phyloP scores from a whole-genome alignment of 2,113 vertebrate genomes.

The Alaudala cheleensis region DNA sequence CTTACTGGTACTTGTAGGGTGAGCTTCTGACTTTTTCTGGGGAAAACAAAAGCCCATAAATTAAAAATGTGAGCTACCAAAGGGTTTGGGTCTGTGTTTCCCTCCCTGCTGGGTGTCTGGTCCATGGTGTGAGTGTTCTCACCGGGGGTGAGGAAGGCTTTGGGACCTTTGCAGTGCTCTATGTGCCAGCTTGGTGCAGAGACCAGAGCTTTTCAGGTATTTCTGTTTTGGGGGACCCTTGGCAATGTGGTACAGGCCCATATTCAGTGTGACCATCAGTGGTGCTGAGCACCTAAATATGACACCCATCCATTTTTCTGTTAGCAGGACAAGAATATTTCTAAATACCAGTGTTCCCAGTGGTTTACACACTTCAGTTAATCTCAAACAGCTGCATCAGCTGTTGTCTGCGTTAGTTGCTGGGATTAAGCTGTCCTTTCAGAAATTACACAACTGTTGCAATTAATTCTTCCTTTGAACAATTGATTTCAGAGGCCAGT shows the following conservation, averaged over 20 bases:
- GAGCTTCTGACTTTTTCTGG: background rate
- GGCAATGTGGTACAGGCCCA: background rate
- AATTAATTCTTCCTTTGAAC: background rate
- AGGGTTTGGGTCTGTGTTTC: background rate
- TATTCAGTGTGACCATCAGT: background rate
- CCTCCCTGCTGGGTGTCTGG: background rate
- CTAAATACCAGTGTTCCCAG: background rate
- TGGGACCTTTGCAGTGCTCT: background rate
- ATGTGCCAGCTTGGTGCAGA: background rate
- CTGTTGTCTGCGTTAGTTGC: background rate
- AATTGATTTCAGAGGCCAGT: background rate
- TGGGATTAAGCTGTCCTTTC: background rate
- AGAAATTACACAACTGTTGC: background rate
- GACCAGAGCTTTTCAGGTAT: background rate
- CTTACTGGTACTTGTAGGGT: background rate
- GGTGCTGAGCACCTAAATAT: background rate
- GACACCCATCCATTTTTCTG: background rate
- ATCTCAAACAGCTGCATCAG: conserved; percentile 1
- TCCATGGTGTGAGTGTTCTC: background rate
- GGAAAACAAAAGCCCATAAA: fast-evolving
- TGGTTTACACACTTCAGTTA: background rate
- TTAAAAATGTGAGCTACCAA: background rate
- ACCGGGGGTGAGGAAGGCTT: background rate
- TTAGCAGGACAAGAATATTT: background rate
- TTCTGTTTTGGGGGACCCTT: background rate